phyloP scores from a whole-genome alignment of 2,113 vertebrate genomes.

The Microcebus lehilahytsara region DNA sequence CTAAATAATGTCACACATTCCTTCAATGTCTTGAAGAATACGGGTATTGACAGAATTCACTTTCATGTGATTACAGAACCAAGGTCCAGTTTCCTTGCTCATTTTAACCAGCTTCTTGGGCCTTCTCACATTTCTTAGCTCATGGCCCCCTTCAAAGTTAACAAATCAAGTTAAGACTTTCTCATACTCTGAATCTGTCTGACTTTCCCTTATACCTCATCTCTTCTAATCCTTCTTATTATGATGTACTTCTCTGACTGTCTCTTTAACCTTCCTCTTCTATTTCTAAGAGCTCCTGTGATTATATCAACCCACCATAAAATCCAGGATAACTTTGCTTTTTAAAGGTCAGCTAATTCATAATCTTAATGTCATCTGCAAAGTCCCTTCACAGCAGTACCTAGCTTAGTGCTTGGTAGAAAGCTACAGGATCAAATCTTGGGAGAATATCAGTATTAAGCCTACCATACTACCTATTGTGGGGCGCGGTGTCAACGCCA shows the following conservation, averaged over 20 bases:
- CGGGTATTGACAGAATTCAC: neutral
- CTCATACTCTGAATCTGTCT: neutral
- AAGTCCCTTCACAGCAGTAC: neutral
- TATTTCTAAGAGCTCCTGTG: neutral
- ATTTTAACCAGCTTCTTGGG: neutral
- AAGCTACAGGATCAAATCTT: neutral
- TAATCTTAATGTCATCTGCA: neutral
- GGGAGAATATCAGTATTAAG: neutral
- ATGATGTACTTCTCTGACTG: neutral
- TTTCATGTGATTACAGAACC: neutral
- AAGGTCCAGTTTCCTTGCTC: neutral
- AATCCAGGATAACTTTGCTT: neutral
- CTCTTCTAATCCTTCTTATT: neutral
- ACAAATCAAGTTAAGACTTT: neutral
- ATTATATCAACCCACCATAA: neutral
- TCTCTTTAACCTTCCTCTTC: neutral
- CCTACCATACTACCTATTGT: neutral
- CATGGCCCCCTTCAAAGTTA: neutral
- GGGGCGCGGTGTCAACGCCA: no score
- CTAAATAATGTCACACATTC: neutral
- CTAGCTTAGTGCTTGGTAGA: neutral
- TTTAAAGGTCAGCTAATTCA: neutral
- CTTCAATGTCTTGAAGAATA: neutral
- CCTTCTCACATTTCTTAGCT: neutral
- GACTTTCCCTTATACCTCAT: neutral